Conservation (phyloP, 2,888 invertebrate species). For the Rhingia campestris region DNA sequence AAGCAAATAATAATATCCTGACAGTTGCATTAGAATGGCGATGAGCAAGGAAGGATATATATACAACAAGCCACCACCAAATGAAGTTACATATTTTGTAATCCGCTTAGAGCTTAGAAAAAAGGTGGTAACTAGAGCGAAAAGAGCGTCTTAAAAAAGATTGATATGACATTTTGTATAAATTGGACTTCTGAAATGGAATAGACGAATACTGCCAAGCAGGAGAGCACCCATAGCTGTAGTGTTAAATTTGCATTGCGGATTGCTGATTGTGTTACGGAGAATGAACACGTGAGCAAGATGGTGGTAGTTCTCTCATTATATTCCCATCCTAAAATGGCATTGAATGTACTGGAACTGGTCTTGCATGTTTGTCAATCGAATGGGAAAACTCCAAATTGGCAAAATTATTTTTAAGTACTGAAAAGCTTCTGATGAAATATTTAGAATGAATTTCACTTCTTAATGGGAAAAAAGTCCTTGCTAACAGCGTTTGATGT, state of each 20-base stretch:
- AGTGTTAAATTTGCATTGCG: too few species aligned
- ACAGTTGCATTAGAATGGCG: neutral
- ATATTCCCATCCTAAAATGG: neutral
- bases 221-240: too few species aligned
- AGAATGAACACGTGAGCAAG: neutral
- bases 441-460: too few species aligned
- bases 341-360: neutral
- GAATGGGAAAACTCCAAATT: neutral
- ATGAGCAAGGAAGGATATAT: slow-evolving; percentile 9
- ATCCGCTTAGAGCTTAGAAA: slow-evolving; percentile 37
- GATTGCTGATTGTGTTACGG: neutral
- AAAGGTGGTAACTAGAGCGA: slow-evolving; percentile 43
- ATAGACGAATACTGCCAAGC: neutral
- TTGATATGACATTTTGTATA: slow-evolving; percentile 14
- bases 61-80: slow-evolving; percentile 45
- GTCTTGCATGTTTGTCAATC: neutral
- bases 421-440: too few species aligned
- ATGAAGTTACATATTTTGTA: slow-evolving; percentile 48
- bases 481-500: too few species aligned
- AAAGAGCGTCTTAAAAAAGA: slow-evolving; percentile 35
- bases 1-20: slow-evolving; percentile 1
- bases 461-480: too few species aligned
- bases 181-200: slow-evolving; percentile 7
- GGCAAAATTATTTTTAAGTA: too few species aligned
- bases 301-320: slow-evolving; percentile 7